Evolutionary conservation across 2,797 vertebrate species (phyloP), one percentile per base, ranked within the genome.

Genomic region (Phoeniculus purpureus): DNA sequence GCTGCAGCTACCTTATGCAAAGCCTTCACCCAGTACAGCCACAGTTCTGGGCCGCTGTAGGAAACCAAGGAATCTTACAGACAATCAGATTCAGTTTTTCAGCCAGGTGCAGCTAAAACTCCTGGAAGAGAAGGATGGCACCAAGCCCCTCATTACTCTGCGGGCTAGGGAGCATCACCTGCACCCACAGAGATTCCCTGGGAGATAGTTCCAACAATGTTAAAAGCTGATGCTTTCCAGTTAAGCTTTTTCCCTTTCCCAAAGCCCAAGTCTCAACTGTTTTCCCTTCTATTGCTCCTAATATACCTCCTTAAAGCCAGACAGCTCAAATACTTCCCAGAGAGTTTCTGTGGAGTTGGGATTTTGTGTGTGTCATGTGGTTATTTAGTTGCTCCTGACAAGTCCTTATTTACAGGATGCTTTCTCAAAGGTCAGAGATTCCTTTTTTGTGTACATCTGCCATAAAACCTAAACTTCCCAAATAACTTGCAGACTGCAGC

Each of bases 201-300:
- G 1, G 2, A 51, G 20, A 15, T 21, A 47, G 25, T 37, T 61
- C 40, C 50, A 82, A 25, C 56, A 48, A 1, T 0, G 1, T 23
- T 31, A 26, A 80, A 74, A 74, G 11, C 27, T 4, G 6, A 4
- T 3, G 16, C 27, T 47, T 56, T 25, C 77, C 78, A 58, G 8
- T 17, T 72, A 19, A 16, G 29, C 10, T 17, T 61, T 3, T 47
- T 31, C 6, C 8, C 23, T 31, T 26, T 15, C 2, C 8, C 59
- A 32, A 58, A 68, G 48, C n/a, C 31, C 70, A 66, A 72, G 77
- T 58, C 68, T 50, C 68, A 59, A 51, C 59, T 48, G 25, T 14
- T 82, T 89, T 60, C 71, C 37, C 29, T 93, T 59, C 61, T 19
- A 78, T 19, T 5, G 3, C 22, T 40, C 25, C 40, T 25, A 5